These are phyloP conservation scores for Lasiurus cinereus DNA, from an alignment of 2,113 vertebrate genomes.

Conservation along the genomic window DNA sequence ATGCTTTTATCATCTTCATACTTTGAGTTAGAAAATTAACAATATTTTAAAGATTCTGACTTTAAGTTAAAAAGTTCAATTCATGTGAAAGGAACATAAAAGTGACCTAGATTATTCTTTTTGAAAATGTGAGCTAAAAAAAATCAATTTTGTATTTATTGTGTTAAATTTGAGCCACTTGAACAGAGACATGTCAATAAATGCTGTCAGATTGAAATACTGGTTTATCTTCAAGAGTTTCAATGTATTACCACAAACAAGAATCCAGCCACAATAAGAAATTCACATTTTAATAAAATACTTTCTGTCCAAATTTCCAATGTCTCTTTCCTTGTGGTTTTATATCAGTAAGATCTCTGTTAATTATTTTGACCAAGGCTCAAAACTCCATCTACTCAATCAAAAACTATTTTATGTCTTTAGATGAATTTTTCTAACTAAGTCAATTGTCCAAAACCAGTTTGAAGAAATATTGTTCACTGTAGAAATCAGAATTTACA, in stretches of 20 bases:
- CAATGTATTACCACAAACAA: conserved; percentile 67
- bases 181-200: conserved; percentile 17
- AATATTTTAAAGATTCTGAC: conserved; percentile 24
- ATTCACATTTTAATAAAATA: conserved; percentile 80
- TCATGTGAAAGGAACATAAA: background rate
- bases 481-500: conserved; percentile 66
- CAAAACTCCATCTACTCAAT: conserved; percentile 65
- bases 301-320: conserved; percentile 67
- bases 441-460: conserved; percentile 52
- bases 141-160: conserved; percentile 7
- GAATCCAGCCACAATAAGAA: conserved; percentile 52
- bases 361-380: conserved; percentile 76
- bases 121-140: conserved; percentile 45
- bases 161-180: conserved; percentile 43
- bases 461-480: conserved; percentile 69
- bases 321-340: conserved; percentile 70
- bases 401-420: conserved; percentile 75
- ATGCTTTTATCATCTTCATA: conserved; percentile 54
- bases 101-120: conserved; percentile 20
- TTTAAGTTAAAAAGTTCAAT: conserved; percentile 50
- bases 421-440: conserved; percentile 70
- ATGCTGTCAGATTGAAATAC: conserved; percentile 57
- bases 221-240: conserved; percentile 45
- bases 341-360: conserved; percentile 66
- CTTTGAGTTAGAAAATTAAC: background rate